These are phyloP conservation scores for Anoplophora glabripennis DNA, from an alignment of 1,140 invertebrate genomes.

Conservation along the genomic window DNA sequence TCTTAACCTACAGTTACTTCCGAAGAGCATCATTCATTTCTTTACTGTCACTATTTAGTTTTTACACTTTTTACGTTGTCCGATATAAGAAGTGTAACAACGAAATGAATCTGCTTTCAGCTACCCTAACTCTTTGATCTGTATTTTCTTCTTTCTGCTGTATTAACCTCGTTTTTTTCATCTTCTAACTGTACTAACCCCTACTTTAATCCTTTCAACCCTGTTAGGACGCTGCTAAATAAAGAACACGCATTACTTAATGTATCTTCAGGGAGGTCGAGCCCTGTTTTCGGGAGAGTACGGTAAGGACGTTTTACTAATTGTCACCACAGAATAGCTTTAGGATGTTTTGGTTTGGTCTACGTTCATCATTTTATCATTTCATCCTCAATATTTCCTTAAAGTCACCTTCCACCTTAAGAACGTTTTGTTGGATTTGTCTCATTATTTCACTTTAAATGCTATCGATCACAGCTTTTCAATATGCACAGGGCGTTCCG, in stretches of 20 bases:
- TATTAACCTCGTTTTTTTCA: not conserved
- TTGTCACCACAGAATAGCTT: not conserved
- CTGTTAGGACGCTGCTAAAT: constrained; percentile 1
- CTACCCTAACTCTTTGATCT: no score
- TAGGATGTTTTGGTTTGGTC: not conserved
- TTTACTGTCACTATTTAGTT: not conserved
- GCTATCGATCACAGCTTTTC: no score
- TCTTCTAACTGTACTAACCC: constrained; percentile 2
- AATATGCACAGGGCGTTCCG: no score
- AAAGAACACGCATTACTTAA: constrained; percentile 10
- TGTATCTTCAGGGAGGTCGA: constrained; percentile 9
- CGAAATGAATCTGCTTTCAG: no score
- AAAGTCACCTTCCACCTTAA: no score
- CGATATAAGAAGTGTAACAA: no score
- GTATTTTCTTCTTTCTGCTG: no score
- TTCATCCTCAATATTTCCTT: no score
- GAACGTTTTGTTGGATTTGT: no score
- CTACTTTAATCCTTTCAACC: constrained; percentile 1
- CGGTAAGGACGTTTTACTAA: constrained; percentile 9
- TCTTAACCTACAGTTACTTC: not conserved
- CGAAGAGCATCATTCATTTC: not conserved
- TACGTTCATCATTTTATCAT: no score
- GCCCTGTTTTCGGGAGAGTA: constrained; percentile 4
- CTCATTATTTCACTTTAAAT: no score
- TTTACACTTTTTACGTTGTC: not conserved